Conservation (phyloP, 1,140 invertebrate genomes). For the Heliothis subflexa region DNA sequence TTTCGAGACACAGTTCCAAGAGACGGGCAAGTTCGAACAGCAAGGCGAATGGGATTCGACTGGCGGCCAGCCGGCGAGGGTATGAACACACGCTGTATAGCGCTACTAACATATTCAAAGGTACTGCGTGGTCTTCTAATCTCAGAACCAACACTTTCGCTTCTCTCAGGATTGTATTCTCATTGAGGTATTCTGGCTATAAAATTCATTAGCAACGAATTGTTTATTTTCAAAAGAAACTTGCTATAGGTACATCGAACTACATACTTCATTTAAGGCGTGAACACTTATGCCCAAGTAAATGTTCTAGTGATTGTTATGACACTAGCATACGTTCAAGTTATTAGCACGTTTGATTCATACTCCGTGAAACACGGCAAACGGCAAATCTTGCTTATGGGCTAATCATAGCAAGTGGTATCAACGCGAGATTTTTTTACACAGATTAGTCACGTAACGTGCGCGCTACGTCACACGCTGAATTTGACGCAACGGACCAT, state of each 20-base stretch:
- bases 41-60: constrained; percentile 36
- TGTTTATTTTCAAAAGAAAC: too few species aligned
- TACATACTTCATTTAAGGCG: too few species aligned
- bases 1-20: constrained; percentile 24
- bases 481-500: constrained; percentile 17
- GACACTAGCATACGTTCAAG: too few species aligned
- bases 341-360: neutral
- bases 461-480: constrained; percentile 32
- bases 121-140: neutral
- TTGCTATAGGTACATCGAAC: too few species aligned
- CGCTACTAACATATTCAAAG: neutral
- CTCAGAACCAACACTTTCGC: too few species aligned
- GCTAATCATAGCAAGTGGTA: constrained; percentile 38
- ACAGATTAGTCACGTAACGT: constrained; percentile 45
- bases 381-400: constrained; percentile 24
- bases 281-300: too few species aligned
- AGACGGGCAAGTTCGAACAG: constrained; percentile 28
- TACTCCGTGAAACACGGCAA: constrained; percentile 3
- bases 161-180: too few species aligned
- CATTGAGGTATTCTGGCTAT: too few species aligned
- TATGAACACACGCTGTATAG: constrained; percentile 19
- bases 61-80: neutral
- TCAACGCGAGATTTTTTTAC: constrained; percentile 44
- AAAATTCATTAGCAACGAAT: too few species aligned
- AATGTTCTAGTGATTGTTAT: too few species aligned